phyloP scores from a whole-genome alignment of 2,797 vertebrate species.

The Hemitrygon akajei region DNA sequence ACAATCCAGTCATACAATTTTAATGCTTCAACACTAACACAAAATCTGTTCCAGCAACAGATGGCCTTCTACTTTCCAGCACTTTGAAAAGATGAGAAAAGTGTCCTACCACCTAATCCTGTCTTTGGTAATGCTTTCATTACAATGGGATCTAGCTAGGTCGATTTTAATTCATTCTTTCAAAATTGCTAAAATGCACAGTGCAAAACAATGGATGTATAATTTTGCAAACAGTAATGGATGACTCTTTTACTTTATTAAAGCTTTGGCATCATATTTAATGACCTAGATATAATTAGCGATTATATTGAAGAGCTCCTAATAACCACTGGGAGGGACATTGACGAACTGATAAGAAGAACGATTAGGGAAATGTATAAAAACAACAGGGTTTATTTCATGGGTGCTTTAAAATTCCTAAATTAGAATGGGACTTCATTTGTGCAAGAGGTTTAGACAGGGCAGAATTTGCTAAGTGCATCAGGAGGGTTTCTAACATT shows the following conservation, averaged over 20 bases:
- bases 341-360: too few relatives aligned
- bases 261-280: not conserved
- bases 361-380: too few relatives aligned
- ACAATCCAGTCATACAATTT: not conserved
- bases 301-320: too few relatives aligned
- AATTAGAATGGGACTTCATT: too few relatives aligned
- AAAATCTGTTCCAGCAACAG: constrained; percentile 4
- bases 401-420: too few relatives aligned
- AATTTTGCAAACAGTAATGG: not conserved
- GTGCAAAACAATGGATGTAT: not conserved
- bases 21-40: not conserved
- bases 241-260: not conserved
- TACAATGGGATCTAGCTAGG: not conserved
- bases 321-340: too few relatives aligned
- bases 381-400: too few relatives aligned
- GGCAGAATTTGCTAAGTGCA: too few relatives aligned
- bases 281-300: not conserved
- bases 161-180: not conserved
- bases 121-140: not conserved
- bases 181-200: not conserved
- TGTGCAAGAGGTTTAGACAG: too few relatives aligned
- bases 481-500: too few relatives aligned
- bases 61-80: not conserved
- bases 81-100: constrained; percentile 3
- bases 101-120: not conserved